These are phyloP conservation scores for Tenebrio molitor DNA, from an alignment of 1,140 invertebrate species.

Conservation along the genomic window DNA sequence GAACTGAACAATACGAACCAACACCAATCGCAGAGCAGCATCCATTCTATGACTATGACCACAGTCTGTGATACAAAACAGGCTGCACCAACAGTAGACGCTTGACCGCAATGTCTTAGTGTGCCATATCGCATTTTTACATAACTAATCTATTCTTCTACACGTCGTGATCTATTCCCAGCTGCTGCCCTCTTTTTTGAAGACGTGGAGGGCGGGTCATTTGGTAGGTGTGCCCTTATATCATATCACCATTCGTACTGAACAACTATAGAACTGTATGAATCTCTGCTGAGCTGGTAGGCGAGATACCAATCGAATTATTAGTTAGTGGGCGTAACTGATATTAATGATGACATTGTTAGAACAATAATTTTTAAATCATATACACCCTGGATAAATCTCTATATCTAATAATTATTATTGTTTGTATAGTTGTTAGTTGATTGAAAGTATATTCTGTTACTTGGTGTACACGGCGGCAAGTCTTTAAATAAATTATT, in stretches of 20 bases:
- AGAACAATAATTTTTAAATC: constrained; percentile 28
- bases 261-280: background rate
- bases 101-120: constrained; percentile 26
- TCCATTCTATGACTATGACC: background rate
- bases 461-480: background rate
- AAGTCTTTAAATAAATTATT: constrained; percentile 32
- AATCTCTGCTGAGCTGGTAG: background rate
- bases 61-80: constrained; percentile 16
- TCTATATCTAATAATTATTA: background rate
- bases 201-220: too few relatives aligned
- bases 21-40: background rate
- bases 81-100: background rate
- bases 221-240: constrained; percentile 14
- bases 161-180: background rate
- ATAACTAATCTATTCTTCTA: background rate
- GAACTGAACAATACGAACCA: constrained; percentile 28
- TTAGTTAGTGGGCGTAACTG: background rate
- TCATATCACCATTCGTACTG: constrained; percentile 18
- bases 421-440: constrained; percentile 27
- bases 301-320: background rate
- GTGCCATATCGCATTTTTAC: constrained; percentile 10
- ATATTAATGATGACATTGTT: constrained; percentile 30
- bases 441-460: constrained; percentile 31
- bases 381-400: constrained; percentile 21
- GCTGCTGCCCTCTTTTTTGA: too few relatives aligned